Conservation (phyloP, 2,888 invertebrate species). For the Serrognathus titanus region DNA sequence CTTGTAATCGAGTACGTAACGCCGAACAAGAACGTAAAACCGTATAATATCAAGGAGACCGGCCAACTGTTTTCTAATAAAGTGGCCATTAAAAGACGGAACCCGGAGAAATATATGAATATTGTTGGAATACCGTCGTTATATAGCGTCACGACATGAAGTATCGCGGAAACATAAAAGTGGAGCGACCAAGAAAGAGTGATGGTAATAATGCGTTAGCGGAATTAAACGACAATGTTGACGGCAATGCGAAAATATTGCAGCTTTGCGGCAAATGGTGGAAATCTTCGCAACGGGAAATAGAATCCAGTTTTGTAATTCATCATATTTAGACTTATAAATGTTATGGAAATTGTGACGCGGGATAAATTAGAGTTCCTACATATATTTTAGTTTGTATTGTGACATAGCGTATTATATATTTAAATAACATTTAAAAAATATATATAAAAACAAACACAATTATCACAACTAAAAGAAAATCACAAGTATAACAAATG, state of each 20-base stretch:
- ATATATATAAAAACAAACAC: too few species aligned
- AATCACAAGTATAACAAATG: too few species aligned
- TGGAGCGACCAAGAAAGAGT: slow-evolving; percentile 12
- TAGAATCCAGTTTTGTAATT: background rate
- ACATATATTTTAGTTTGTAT: too few species aligned
- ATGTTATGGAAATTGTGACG: too few species aligned
- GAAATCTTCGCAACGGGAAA: background rate
- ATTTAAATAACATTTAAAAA: too few species aligned
- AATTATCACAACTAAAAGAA: too few species aligned
- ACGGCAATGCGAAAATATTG: slow-evolving; percentile 18
- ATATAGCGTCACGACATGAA: slow-evolving; percentile 12
- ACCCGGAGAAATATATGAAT: slow-evolving; percentile 7
- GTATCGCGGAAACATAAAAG: slow-evolving; percentile 21
- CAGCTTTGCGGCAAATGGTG: background rate
- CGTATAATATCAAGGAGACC: too few species aligned
- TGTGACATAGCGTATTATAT: too few species aligned
- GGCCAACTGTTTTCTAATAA: slow-evolving; percentile 15
- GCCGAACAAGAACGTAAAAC: too few species aligned
- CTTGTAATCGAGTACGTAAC: too few species aligned
- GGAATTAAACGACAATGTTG: slow-evolving; percentile 24
- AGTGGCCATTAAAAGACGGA: slow-evolving; percentile 17
- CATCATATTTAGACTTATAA: background rate
- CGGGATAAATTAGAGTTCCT: too few species aligned
- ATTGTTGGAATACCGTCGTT: slow-evolving; percentile 8
- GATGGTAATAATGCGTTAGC: slow-evolving; percentile 26